Evolutionary conservation across 2,113 vertebrate genomes (phyloP), one percentile per base, ranked within the genome.

Genomic region (Triplophysa rosa): DNA sequence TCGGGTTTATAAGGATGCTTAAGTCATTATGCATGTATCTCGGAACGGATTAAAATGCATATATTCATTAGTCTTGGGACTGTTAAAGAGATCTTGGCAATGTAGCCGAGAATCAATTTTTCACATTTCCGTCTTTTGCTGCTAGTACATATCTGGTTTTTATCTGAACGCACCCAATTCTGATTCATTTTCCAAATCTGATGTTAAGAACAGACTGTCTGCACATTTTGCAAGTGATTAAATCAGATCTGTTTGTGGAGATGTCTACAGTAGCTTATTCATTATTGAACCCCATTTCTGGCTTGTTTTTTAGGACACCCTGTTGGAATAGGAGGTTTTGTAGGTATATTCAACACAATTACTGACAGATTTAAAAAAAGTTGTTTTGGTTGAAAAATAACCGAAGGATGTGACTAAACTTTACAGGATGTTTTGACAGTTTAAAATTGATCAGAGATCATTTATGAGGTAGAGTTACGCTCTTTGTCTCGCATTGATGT

Each of bases 51-150:
- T 75, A 63, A 75, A 75, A 75, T 76, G 73, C 73, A 75, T 63
- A 59, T 74, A 77, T 77, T 77, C 59, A 77, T 77, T 77, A 65
- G 42, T 65, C 73, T 65, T 65, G 73, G 73, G 73, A 76, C 45
- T 65, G 23, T 64, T 52, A 26, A 65, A 76, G 23, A 49, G 45
- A 76, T 65, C 73, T 65, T 65, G 73, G 42, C 73, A 65, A 65
- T 47, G 49, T 77, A 65, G 61, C 58, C 61, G 56, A 62, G 37
- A 69, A 70, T 69, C 54, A 42, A 69, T 70, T 69, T 45, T 54
- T 42, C n/a, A 67, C 64, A 77, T 63, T 67, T 67, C 47, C 26
- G 19, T 58, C 37, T 47, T 40, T 61, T 62, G 17, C 23, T 21
- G 8, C 33, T 26, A 66, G 63, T 21, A 45, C 42, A 14, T 49